Conservation (phyloP, 2,113 vertebrate genomes). For the Salminus brasiliensis region DNA sequence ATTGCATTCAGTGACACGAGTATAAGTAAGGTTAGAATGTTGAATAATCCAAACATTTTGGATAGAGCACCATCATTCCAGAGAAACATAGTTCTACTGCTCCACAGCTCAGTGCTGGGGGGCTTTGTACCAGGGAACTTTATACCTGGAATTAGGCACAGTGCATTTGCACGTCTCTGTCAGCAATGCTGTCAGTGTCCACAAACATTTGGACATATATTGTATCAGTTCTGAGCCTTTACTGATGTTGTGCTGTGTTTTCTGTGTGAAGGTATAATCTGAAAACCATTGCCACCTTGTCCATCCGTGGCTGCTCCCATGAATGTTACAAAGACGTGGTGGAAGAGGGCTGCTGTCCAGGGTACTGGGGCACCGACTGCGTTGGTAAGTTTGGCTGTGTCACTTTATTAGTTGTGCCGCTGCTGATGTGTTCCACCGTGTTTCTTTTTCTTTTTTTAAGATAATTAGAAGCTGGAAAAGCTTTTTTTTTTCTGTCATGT, state of each 20-base stretch:
- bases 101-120: too few relatives aligned
- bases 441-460: neutral
- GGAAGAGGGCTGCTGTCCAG: constrained; percentile 70
- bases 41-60: too few relatives aligned
- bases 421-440: neutral
- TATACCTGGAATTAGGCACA: too few relatives aligned
- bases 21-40: too few relatives aligned
- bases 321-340: constrained; percentile 64
- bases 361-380: constrained; percentile 76
- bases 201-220: too few relatives aligned
- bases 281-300: constrained; percentile 3
- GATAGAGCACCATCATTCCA: too few relatives aligned
- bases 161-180: too few relatives aligned
- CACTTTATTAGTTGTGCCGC: neutral
- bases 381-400: constrained; percentile 61
- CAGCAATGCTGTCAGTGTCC: too few relatives aligned
- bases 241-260: constrained; percentile 6
- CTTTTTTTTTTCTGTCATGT: neutral
- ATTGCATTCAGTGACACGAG: too few relatives aligned
- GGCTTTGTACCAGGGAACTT: too few relatives aligned
- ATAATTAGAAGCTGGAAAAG: neutral
- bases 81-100: too few relatives aligned
- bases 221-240: too few relatives aligned
- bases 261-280: constrained; percentile 55
- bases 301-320: constrained; percentile 66